Evolutionary conservation across 2,888 invertebrate genomes (phyloP), one percentile per base, ranked within the genome.

Genomic region (Cylloceria caligata): DNA sequence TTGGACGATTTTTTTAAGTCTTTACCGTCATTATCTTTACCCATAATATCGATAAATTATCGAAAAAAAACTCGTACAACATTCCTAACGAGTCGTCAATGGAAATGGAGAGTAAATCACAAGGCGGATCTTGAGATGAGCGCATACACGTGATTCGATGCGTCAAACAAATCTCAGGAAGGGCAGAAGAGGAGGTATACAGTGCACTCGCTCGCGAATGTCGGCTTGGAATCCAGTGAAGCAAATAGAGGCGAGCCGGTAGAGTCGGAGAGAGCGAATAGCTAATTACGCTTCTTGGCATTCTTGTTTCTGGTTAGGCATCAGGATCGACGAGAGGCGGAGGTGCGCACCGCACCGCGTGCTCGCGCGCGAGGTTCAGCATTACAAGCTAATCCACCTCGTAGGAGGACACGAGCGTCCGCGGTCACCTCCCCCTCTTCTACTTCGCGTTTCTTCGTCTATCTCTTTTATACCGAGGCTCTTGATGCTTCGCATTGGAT

Each of bases 261-360:
- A 74, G 73, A 57, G 49, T 47, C 27, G 27, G 67, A 64, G 69
- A 65, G 88, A 87, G 88, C 89, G 90, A 91, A 91, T 90, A 90
- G 89, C 91, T 91, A 91, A 91, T 91, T 91, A 91, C 90, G 90
- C 90, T 90, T 91, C 90, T 89, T 90, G 89, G 90, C 88, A 91
- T 91, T 91, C 90, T 90, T 91, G 89, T 91, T 91, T 91, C 91
- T 91, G 90, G 91, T 91, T 90, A 90, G 89, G 86, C 83, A 86
- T 80, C 76, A 69, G 83, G 55, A 84, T 81, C 73, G 72, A 39
- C 64, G 64, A 57, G 45, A 60, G 52, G 64, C 34, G 65, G 62
- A 80, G 69, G 55, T 36, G 36, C 27, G 71, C 81, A 75, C 76
- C 81, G 77, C 83, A 69, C 83, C 74, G 60, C 60, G 73, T 27